These are phyloP conservation scores for Rhynchomys soricoides DNA, from an alignment of 2,113 vertebrate species.

Conservation along the genomic window DNA sequence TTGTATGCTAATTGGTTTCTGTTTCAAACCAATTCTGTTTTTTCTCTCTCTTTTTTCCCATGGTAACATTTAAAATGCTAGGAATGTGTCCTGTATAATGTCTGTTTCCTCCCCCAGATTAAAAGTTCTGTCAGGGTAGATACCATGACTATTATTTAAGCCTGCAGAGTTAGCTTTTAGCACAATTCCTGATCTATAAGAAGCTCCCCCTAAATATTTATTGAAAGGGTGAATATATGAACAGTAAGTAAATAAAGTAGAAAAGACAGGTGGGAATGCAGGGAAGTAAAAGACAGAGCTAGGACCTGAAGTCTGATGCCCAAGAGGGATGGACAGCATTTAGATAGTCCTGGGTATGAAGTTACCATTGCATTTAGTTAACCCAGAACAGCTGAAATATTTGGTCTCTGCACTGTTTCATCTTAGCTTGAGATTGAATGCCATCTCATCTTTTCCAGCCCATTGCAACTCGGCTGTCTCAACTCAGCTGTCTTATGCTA, in stretches of 20 bases:
- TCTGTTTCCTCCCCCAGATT: background rate
- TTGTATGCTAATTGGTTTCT: background rate
- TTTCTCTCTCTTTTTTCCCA: background rate
- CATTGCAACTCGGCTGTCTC: background rate
- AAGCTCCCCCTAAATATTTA: background rate
- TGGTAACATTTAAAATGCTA: conserved; percentile 16
- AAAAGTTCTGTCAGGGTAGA: background rate
- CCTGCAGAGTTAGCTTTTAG: background rate
- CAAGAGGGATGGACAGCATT: background rate
- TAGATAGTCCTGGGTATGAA: conserved; percentile 41
- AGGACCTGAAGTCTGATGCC: background rate
- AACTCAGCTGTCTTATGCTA: background rate
- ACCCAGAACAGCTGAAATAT: conserved; percentile 4
- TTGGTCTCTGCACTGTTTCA: background rate
- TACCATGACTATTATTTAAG: conserved; percentile 29
- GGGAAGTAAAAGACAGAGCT: background rate
- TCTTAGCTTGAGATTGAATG: conserved; percentile 38
- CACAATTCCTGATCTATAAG: background rate
- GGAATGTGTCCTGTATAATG: background rate
- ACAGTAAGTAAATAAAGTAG: background rate
- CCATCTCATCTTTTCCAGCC: background rate
- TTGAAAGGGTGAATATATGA: conserved; percentile 23
- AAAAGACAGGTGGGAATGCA: background rate
- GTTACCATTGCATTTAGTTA: background rate
- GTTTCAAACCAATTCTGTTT: too few species aligned